A percentile compares a stretch with the other conserved stretches of the same genome.
These are phyloP conservation scores for Acleris holmiana DNA, from an alignment of 2,888 invertebrate genomes.

Conservation along the genomic window DNA sequence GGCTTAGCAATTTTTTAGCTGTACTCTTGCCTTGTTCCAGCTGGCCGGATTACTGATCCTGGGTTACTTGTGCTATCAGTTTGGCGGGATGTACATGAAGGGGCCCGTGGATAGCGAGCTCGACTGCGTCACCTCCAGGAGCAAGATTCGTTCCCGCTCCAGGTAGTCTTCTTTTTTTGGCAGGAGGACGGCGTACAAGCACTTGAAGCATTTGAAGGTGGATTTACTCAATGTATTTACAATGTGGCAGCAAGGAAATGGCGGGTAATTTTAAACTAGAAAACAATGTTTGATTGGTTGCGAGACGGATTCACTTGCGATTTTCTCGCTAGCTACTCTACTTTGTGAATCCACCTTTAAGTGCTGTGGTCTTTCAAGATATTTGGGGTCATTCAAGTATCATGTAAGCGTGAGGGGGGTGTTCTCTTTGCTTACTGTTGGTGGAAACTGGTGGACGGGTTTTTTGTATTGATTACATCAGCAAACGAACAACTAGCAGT, in stretches of 20 bases:
- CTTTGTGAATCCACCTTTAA: neutral
- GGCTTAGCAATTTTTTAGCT: neutral
- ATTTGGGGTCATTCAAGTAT: no score
- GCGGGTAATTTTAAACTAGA: no score
- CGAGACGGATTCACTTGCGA: no score
- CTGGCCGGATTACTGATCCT: conserved; percentile 53
- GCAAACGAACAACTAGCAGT: no score
- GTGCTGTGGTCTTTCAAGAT: neutral
- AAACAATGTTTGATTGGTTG: no score
- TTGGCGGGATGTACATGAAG: conserved; percentile 50
- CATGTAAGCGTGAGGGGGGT: no score
- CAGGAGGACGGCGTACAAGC: neutral
- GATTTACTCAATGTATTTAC: no score
- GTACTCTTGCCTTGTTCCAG: conserved; percentile 25
- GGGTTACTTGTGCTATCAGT: conserved; percentile 62
- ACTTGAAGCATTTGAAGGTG: neutral
- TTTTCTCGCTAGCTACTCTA: neutral
- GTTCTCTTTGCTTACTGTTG: no score
- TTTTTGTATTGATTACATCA: no score
- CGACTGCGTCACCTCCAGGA: conserved; percentile 26
- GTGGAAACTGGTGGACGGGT: no score
- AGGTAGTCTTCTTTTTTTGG: neutral
- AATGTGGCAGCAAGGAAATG: no score
- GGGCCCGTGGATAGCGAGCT: conserved; percentile 38
- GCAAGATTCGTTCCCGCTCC: neutral